Evolutionary conservation across 2,888 invertebrate genomes (phyloP).

Genomic region (Andrena bucephala): DNA sequence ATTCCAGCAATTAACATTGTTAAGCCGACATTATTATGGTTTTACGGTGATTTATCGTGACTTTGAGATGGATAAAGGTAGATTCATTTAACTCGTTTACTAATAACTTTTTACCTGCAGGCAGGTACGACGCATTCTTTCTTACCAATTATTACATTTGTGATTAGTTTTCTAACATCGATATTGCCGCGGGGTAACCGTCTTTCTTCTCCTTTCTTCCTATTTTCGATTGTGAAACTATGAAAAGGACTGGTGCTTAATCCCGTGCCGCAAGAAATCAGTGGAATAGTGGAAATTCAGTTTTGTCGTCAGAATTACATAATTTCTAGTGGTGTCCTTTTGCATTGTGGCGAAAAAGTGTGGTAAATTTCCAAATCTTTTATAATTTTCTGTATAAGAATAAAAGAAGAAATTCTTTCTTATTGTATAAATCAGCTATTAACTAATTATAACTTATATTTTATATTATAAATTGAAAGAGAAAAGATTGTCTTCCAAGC

Average conservation of each 20-base stretch:
- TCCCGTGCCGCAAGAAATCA: constrained; percentile 13
- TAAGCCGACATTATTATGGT: constrained; percentile 55
- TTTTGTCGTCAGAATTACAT: constrained; percentile 18
- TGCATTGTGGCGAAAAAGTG: no score
- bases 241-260: constrained; percentile 33
- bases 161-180: constrained; percentile 63
- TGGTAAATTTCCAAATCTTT: no score
- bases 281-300: constrained; percentile 8
- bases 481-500: no score
- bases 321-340: background rate
- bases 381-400: no score
- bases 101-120: constrained; percentile 66
- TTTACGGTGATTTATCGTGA: constrained; percentile 74
- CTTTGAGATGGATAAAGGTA: constrained; percentile 58
- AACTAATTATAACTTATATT: no score
- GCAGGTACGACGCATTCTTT: constrained; percentile 71
- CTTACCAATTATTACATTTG: constrained; percentile 73
- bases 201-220: constrained; percentile 65
- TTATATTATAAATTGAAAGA: no score
- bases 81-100: constrained; percentile 62
- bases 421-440: no score
- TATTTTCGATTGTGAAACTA: constrained; percentile 59
- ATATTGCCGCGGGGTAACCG: constrained; percentile 55
- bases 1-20: constrained; percentile 78
- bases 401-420: no score